phyloP scores from a whole-genome alignment of 2,113 vertebrate genomes.

The Saguinus midas region DNA sequence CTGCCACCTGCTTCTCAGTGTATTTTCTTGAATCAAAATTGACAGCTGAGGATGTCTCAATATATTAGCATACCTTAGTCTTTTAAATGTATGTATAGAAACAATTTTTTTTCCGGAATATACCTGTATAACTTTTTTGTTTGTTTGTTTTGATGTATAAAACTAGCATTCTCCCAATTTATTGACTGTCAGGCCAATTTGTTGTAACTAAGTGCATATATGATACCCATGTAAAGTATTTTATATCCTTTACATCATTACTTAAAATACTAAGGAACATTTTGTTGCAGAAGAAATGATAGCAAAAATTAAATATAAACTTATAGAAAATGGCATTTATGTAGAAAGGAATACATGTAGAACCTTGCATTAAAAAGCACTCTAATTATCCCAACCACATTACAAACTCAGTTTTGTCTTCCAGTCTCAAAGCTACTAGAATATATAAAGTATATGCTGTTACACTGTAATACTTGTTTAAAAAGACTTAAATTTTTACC shows the following conservation, averaged over 20 bases:
- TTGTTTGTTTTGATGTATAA: background rate
- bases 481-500: background rate
- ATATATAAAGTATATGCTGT: background rate
- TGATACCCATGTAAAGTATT: background rate
- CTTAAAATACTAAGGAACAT: conserved; percentile 40
- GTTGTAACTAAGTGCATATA: background rate
- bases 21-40: conserved; percentile 45
- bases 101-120: background rate
- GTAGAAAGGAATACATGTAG: conserved; percentile 49
- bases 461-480: background rate
- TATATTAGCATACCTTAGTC: conserved; percentile 22
- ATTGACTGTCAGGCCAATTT: background rate
- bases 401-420: conserved; percentile 38
- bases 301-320: conserved; percentile 38
- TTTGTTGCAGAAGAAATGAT: conserved; percentile 40
- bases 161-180: background rate
- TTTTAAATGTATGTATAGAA: background rate
- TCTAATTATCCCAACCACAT: conserved; percentile 34
- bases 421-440: background rate
- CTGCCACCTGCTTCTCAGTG: background rate
- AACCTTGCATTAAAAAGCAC: conserved; percentile 32
- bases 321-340: conserved; percentile 21
- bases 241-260: conserved; percentile 6
- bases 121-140: background rate
- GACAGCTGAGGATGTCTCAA: conserved; percentile 14